Evolutionary conservation across 2,888 invertebrate species (phyloP).

Genomic region (Clusia tigrina): DNA sequence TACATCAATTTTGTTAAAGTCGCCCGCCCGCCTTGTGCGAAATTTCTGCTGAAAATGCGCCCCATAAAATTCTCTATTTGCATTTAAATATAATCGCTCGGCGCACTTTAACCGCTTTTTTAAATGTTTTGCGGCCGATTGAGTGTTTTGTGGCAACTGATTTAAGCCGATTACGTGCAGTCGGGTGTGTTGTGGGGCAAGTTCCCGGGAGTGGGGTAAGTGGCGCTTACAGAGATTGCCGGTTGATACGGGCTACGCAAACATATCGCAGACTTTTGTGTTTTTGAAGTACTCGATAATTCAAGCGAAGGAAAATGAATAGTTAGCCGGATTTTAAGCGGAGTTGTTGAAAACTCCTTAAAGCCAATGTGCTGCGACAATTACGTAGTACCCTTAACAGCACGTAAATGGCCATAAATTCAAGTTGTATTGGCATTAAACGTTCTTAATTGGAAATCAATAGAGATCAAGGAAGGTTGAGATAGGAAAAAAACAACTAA

Average conservation of each 20-base stretch:
- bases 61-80: slow-evolving; percentile 6
- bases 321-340: no score
- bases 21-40: not conserved
- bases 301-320: no score
- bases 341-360: no score
- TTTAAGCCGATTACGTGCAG: slow-evolving; percentile 56
- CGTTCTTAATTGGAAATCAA: no score
- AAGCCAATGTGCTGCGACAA: no score
- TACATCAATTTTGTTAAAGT: slow-evolving; percentile 17
- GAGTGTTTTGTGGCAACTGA: slow-evolving; percentile 38
- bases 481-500: no score
- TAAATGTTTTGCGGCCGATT: slow-evolving; percentile 11
- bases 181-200: no score
- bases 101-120: slow-evolving; percentile 7
- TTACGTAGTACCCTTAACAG: no score
- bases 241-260: slow-evolving; percentile 12
- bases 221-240: slow-evolving; percentile 51
- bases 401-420: no score
- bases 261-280: slow-evolving; percentile 10
- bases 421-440: no score
- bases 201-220: slow-evolving; percentile 47
- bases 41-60: not conserved
- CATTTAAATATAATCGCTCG: slow-evolving; percentile 8
- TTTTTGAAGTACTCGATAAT: no score
- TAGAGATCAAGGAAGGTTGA: no score